Evolutionary conservation across 2,113 vertebrate species (phyloP).

Genomic region (Dasyurus viverrinus): DNA sequence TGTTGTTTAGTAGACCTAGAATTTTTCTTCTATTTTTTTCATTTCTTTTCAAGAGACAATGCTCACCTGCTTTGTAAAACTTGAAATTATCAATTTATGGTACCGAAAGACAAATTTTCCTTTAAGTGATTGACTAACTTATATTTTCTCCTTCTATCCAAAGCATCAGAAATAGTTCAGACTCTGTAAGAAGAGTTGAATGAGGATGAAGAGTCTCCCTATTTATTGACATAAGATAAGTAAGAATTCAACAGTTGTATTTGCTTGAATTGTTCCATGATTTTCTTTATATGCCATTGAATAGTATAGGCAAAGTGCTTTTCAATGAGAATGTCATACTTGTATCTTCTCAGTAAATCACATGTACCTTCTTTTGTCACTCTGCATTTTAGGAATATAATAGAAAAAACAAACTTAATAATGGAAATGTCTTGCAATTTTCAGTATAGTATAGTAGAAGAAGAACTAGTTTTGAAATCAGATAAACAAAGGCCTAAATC

Average conservation of each 20-base stretch:
- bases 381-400: slow-evolving; percentile 21
- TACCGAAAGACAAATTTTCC: not conserved
- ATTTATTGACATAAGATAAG: not conserved
- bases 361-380: not conserved
- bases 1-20: not conserved
- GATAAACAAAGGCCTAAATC: not conserved
- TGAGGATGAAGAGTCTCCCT: slow-evolving; percentile 17
- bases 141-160: not conserved
- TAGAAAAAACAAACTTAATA: not conserved
- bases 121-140: slow-evolving; percentile 41
- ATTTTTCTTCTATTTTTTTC: slow-evolving; percentile 21
- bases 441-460: not conserved
- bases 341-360: not conserved
- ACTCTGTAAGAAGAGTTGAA: not conserved
- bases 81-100: slow-evolving; percentile 37
- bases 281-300: slow-evolving; percentile 10
- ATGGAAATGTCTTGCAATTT: not conserved
- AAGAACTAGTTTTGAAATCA: not conserved
- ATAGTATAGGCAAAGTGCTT: not conserved
- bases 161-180: slow-evolving; percentile 1
- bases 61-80: slow-evolving; percentile 32
- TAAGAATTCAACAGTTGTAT: slow-evolving; percentile 14
- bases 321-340: not conserved
- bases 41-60: slow-evolving; percentile 62
- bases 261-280: slow-evolving; percentile 26